Conservation (phyloP, 2,797 vertebrate genomes). For the Xerus rutilus region DNA sequence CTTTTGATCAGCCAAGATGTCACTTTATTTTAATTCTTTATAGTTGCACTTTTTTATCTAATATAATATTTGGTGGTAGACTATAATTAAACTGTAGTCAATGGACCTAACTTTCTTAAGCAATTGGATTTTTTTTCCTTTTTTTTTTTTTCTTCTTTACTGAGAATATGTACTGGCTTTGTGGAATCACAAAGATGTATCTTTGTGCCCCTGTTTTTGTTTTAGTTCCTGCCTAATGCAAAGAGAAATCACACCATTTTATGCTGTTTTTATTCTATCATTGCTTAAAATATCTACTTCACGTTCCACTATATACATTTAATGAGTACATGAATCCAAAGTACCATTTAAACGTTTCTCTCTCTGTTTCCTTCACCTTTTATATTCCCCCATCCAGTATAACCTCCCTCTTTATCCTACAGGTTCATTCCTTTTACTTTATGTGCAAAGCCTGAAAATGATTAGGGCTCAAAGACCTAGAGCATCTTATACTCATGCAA, state of each 20-base stretch:
- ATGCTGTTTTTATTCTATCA: slow-evolving; percentile 77
- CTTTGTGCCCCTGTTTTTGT: slow-evolving; percentile 9
- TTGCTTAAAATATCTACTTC: slow-evolving; percentile 84
- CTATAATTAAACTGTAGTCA: slow-evolving; percentile 84
- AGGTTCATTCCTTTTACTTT: slow-evolving; percentile 18
- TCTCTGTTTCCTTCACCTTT: slow-evolving; percentile 21
- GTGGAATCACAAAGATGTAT: slow-evolving; percentile 80
- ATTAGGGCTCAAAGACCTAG: slow-evolving; percentile 33
- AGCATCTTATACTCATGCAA: neutral
- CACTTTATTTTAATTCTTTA: slow-evolving; percentile 78
- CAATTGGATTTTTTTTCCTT: slow-evolving; percentile 81
- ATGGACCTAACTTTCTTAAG: slow-evolving; percentile 73
- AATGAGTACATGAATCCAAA: slow-evolving; percentile 41
- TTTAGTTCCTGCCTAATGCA: slow-evolving; percentile 77
- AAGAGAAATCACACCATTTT: slow-evolving; percentile 79
- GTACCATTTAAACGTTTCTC: slow-evolving; percentile 36
- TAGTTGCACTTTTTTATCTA: slow-evolving; percentile 72
- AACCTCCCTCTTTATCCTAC: neutral
- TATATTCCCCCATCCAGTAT: neutral
- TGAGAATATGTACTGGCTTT: slow-evolving; percentile 80
- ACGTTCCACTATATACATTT: slow-evolving; percentile 76
- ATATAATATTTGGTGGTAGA: slow-evolving; percentile 78
- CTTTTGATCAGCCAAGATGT: slow-evolving; percentile 66
- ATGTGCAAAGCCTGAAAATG: slow-evolving; percentile 52
- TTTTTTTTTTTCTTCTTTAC: slow-evolving; percentile 72